phyloP scores from a whole-genome alignment of 1,140 invertebrate species.

The Drosophila trapezifrons region DNA sequence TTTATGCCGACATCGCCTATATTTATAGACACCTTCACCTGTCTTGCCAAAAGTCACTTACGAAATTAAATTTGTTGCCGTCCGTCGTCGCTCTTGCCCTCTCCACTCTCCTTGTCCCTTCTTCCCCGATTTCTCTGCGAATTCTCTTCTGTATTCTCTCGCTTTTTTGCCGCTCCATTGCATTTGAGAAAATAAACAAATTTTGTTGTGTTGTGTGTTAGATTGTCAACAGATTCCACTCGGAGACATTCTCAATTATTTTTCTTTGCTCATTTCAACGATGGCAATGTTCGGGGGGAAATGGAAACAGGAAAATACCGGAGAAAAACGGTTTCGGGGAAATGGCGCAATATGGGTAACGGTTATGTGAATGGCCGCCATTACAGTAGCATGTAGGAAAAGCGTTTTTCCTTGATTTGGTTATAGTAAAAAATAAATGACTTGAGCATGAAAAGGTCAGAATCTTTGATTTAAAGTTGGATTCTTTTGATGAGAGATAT shows the following conservation, averaged over 20 bases:
- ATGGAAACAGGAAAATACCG: slow-evolving; percentile 18
- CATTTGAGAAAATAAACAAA: slow-evolving; percentile 26
- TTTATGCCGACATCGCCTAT: slow-evolving; percentile 71
- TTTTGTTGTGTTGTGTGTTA: slow-evolving; percentile 19
- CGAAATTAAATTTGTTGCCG: slow-evolving; percentile 72
- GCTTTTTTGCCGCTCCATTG: slow-evolving; percentile 14
- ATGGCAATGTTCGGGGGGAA: not conserved
- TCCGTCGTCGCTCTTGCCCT: slow-evolving; percentile 4
- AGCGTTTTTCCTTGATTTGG: not conserved
- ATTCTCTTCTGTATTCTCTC: not conserved
- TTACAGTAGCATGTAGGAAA: not conserved
- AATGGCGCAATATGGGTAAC: slow-evolving; percentile 32
- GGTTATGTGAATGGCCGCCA: slow-evolving; percentile 20
- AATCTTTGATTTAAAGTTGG: too few relatives aligned
- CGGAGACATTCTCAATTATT: slow-evolving; percentile 26
- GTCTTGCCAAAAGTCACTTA: slow-evolving; percentile 76
- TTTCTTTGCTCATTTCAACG: slow-evolving; percentile 21
- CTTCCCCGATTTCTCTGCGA: not conserved
- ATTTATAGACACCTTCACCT: slow-evolving; percentile 79
- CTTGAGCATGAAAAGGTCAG: not conserved
- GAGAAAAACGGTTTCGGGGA: slow-evolving; percentile 5
- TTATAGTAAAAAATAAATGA: too few relatives aligned
- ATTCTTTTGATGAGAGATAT: too few relatives aligned
- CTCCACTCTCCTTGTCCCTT: not conserved
- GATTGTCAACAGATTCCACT: slow-evolving; percentile 36